These are phyloP conservation scores for Alca torda DNA, from an alignment of 2,797 vertebrate genomes.

Conservation along the genomic window DNA sequence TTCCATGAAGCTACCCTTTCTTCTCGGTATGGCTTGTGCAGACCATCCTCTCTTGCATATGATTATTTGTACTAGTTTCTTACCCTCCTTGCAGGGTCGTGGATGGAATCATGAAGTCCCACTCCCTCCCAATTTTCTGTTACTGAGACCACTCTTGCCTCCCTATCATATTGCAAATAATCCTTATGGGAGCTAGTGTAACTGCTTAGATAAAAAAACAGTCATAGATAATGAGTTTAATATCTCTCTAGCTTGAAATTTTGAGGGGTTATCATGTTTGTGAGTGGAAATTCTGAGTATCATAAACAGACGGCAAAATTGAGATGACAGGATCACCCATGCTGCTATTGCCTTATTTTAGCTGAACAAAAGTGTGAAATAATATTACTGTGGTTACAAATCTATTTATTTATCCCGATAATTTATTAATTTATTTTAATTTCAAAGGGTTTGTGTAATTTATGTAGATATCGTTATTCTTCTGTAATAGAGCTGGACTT, in stretches of 20 bases:
- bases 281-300: not conserved
- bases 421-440: not conserved
- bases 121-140: not conserved
- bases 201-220: not conserved
- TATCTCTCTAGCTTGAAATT: not conserved
- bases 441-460: not conserved
- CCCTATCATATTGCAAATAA: not conserved
- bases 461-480: not conserved
- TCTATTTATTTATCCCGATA: not conserved
- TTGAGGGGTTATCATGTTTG: not conserved
- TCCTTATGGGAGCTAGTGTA: not conserved
- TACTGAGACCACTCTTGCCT: not conserved
- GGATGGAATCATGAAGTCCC: not conserved
- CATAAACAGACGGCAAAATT: not conserved
- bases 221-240: not conserved
- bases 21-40: not conserved
- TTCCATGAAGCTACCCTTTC: not conserved
- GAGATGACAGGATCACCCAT: not conserved
- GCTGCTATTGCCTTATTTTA: not conserved
- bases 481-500: not conserved
- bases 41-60: not conserved
- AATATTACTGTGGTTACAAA: not conserved
- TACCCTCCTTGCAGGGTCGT: not conserved
- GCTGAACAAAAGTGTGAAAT: not conserved
- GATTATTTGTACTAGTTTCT: not conserved